These are phyloP conservation scores for Progne subis DNA, from an alignment of 2,113 vertebrate genomes.

Conservation along the genomic window DNA sequence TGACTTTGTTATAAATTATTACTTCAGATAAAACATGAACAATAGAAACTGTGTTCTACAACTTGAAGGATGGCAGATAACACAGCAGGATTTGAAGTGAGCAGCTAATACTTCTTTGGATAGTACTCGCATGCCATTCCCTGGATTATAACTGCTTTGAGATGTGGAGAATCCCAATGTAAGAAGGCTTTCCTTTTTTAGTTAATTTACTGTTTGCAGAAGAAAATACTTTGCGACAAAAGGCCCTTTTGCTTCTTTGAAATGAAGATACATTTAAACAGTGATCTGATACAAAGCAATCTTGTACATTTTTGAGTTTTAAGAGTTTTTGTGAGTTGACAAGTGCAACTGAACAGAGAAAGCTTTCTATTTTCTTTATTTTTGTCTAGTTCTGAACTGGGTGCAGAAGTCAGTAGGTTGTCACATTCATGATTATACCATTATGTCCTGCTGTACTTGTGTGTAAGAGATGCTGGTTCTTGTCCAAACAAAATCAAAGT, in stretches of 20 bases:
- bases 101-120: background rate
- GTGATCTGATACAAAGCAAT: background rate
- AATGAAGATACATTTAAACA: background rate
- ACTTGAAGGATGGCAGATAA: background rate
- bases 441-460: background rate
- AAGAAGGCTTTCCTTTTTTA: background rate
- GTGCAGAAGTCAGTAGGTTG: background rate
- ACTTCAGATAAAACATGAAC: background rate
- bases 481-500: background rate
- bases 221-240: background rate
- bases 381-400: background rate
- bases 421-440: background rate
- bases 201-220: background rate
- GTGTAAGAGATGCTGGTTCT: background rate
- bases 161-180: background rate
- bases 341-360: background rate
- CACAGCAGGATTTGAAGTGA: slow-evolving; percentile 1
- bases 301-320: background rate
- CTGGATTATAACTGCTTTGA: background rate
- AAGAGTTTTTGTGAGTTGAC: background rate
- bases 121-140: background rate
- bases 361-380: background rate
- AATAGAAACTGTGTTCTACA: background rate
- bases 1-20: background rate
- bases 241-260: background rate